phyloP scores from a whole-genome alignment of 2,888 invertebrate genomes.

The Salticus scenicus region DNA sequence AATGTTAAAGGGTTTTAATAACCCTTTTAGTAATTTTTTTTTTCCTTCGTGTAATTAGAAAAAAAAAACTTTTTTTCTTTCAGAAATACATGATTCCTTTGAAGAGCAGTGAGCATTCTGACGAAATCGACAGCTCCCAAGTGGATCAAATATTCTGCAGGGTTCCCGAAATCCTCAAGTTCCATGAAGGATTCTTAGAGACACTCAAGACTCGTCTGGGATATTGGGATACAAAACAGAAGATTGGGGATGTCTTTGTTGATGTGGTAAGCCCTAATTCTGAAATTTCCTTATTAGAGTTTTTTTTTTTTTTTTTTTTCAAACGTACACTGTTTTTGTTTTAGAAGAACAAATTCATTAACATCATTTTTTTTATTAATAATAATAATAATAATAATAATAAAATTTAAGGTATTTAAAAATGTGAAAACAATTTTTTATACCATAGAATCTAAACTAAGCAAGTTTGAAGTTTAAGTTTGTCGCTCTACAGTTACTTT shows the following conservation, averaged over 20 bases:
- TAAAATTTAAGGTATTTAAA: no score
- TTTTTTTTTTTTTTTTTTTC: neutral
- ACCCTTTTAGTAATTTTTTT: no score
- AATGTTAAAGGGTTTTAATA: no score
- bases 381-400: no score
- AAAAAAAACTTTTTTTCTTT: constrained; percentile 69
- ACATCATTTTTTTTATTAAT: no score
- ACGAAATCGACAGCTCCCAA: constrained; percentile 87
- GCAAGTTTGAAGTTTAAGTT: no score
- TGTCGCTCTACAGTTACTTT: no score
- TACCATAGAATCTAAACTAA: no score
- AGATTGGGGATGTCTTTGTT: constrained; percentile 90
- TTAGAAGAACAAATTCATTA: no score
- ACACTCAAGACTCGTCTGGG: constrained; percentile 88
- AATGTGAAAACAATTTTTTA: no score
- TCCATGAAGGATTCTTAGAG: constrained; percentile 92
- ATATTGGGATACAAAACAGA: constrained; percentile 90
- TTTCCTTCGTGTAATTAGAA: no score
- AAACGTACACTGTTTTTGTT: no score
- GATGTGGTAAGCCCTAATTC: constrained; percentile 82
- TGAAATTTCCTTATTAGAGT: neutral
- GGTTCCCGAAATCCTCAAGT: constrained; percentile 92
- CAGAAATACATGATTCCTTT: constrained; percentile 96
- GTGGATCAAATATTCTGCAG: constrained; percentile 98
- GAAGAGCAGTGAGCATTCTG: constrained; percentile 90